Evolutionary conservation across 2,797 vertebrate genomes (phyloP).

Genomic region (Anguilla megastoma): DNA sequence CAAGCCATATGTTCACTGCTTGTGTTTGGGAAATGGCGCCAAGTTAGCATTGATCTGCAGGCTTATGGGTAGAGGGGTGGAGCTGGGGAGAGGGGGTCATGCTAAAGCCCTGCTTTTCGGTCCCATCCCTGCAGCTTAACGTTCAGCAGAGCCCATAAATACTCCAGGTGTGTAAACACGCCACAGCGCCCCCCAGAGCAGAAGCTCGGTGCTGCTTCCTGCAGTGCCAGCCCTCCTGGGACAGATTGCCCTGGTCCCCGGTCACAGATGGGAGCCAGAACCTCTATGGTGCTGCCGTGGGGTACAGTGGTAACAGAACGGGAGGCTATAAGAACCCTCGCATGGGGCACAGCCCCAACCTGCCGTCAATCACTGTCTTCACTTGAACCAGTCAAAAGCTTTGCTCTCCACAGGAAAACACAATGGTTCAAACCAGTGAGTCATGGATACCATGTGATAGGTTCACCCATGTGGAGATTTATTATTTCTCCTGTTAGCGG

Average conservation of each 20-base stretch:
- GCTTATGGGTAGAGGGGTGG: not conserved
- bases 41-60: not conserved
- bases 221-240: not conserved
- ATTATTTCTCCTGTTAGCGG: not conserved
- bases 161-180: conserved; percentile 28
- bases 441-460: not conserved
- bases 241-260: not conserved
- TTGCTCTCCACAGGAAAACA: not conserved
- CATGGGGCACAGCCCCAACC: not conserved
- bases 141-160: conserved; percentile 8
- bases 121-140: conserved; percentile 18
- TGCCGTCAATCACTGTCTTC: not conserved
- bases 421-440: not conserved
- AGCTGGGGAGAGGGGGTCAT: not conserved
- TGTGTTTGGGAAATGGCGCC: not conserved
- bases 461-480: not conserved
- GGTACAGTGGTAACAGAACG: not conserved
- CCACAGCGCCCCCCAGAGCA: conserved; percentile 9
- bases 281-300: not conserved
- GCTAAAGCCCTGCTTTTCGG: not conserved
- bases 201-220: conserved; percentile 4
- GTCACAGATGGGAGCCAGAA: not conserved
- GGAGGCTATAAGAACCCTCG: not conserved
- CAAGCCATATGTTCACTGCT: not conserved
- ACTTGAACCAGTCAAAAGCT: not conserved